Percentiles rank a stretch among this genome's conserved stretches.
These are phyloP conservation scores for Tetragonula clypearis DNA, from an alignment of 1,140 invertebrate species.

Conservation along the genomic window DNA sequence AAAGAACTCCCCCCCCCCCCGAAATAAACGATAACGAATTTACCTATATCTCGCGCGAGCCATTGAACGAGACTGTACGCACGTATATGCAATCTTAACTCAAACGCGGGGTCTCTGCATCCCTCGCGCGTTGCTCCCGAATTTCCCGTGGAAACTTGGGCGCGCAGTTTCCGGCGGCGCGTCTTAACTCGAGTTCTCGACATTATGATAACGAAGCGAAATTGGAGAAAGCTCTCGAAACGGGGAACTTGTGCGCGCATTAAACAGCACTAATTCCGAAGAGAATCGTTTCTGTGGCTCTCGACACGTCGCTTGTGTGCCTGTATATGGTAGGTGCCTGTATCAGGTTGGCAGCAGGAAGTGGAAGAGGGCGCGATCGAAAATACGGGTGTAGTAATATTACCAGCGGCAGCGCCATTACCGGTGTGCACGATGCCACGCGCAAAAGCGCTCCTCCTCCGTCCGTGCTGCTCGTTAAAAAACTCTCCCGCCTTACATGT, in stretches of 20 bases:
- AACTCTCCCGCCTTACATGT: slow-evolving; percentile 51
- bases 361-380: not conserved
- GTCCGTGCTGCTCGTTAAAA: slow-evolving; percentile 61
- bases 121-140: not conserved
- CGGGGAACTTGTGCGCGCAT: not conserved
- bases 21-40: too few species aligned
- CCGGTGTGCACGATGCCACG: slow-evolving; percentile 23
- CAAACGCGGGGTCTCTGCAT: not conserved
- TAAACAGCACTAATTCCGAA: not conserved
- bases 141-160: not conserved
- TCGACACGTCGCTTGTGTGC: not conserved
- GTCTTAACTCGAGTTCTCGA: not conserved
- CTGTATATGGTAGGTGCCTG: too few species aligned
- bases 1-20: too few species aligned
- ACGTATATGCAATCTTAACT: not conserved
- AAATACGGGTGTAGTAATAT: slow-evolving; percentile 37
- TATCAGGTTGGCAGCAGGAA: not conserved
- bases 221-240: slow-evolving; percentile 15
- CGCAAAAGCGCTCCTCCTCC: slow-evolving; percentile 20
- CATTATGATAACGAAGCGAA: not conserved
- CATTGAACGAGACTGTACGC: too few species aligned
- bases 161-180: not conserved
- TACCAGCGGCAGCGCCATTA: slow-evolving; percentile 54
- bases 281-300: not conserved
- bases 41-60: too few species aligned